phyloP scores from a whole-genome alignment of 2,888 invertebrate genomes.

The Limnephilus rhombicus region DNA sequence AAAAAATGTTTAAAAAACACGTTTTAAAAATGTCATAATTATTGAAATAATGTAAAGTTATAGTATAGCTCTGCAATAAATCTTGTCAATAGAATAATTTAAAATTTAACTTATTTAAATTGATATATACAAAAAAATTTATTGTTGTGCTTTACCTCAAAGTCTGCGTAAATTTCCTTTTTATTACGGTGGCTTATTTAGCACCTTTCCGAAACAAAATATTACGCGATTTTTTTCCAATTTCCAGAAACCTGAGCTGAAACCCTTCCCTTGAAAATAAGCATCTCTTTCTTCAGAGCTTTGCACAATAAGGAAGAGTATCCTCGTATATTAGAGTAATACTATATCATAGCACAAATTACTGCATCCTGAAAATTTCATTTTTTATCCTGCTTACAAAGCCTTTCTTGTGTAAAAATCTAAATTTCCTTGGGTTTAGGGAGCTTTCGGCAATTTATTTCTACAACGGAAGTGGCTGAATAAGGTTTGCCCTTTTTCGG shows the following conservation, averaged over 20 bases:
- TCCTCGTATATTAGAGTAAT: neutral
- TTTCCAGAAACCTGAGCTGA: neutral
- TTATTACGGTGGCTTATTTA: neutral
- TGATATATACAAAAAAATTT: too few species aligned
- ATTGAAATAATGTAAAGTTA: too few species aligned
- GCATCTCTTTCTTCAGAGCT: neutral
- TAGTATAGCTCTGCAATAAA: too few species aligned
- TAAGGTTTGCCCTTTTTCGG: neutral
- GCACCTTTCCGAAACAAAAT: neutral
- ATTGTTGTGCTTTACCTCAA: neutral
- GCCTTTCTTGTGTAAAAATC: slow-evolving; percentile 13
- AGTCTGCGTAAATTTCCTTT: neutral
- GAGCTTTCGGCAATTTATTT: slow-evolving; percentile 18
- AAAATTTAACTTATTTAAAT: too few species aligned
- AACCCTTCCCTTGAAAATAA: neutral
- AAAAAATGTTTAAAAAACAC: too few species aligned
- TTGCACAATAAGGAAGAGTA: neutral
- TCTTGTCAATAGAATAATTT: too few species aligned
- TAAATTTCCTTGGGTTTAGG: slow-evolving; percentile 2
- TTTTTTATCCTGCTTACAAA: slow-evolving; percentile 12
- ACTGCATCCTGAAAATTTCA: neutral
- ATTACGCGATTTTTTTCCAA: neutral
- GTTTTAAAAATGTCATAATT: too few species aligned
- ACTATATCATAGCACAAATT: slow-evolving; percentile 1
- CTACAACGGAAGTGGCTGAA: slow-evolving; percentile 4